Conservation (phyloP, 2,797 vertebrate genomes). For the Melanotaenia pygmaea region DNA sequence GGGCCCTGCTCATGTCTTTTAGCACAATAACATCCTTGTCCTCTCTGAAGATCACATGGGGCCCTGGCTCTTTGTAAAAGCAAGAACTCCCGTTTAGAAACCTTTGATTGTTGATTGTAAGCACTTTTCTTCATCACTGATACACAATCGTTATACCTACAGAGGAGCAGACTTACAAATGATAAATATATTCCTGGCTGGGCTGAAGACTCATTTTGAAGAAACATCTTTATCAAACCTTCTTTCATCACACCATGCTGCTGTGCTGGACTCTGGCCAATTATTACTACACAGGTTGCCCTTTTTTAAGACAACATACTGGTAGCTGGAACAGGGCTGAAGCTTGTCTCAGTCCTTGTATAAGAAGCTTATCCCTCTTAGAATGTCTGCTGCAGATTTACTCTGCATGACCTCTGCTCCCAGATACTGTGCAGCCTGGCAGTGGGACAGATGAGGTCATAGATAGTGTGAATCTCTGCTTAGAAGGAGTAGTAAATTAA, state of each 20-base stretch:
- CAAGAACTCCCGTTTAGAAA: conserved; percentile 33
- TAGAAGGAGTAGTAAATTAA: background rate
- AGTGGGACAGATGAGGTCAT: conserved; percentile 51
- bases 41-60: conserved; percentile 11
- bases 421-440: conserved; percentile 3
- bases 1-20: conserved; percentile 35
- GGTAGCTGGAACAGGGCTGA: conserved; percentile 17
- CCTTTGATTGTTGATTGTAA: conserved; percentile 43
- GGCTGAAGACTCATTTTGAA: background rate
- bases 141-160: conserved; percentile 33
- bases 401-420: conserved; percentile 37
- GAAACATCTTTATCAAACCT: background rate
- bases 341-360: conserved; percentile 15
- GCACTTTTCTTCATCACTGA: conserved; percentile 16
- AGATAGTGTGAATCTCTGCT: conserved; percentile 9
- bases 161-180: conserved; percentile 6
- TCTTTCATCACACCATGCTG: background rate
- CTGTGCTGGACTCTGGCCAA: conserved; percentile 4
- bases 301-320: background rate
- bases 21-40: conserved; percentile 63
- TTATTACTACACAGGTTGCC: conserved; percentile 6
- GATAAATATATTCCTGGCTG: background rate
- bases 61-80: conserved; percentile 38
- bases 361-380: conserved; percentile 75
- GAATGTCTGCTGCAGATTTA: conserved; percentile 66